Base-by-base conservation (phyloP, 2,888 invertebrate genomes). In the Tethea ocularis region DNA sequence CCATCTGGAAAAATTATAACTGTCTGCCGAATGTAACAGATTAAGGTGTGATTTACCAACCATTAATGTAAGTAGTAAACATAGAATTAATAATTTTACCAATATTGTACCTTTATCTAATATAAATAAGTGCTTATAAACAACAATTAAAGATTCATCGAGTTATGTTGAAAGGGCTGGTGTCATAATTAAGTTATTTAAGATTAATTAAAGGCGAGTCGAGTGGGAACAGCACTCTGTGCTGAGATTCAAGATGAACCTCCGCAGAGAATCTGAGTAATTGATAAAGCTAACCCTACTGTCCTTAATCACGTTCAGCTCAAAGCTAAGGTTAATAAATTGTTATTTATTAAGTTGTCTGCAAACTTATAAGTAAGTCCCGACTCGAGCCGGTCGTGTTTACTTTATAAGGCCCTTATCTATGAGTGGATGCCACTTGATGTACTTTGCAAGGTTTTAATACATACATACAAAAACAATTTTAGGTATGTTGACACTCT, bases 231-330 rank as follows among this genome's bases (percentile, higher is more conserved):
- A 46, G 75, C 68, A 63, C 72, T 72, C 68, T 61, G 55, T 64
- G 66, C 60, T 67, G 59, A 61, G 67, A 52, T 51, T 59, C 54
- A 64, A 65, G 66, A 60, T 67, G 63, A 68, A 77, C 71, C 77
- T 79, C 77, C 74, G 75, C 73, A 72, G 75, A 80, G 82, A 78
- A 80, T 68, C 78, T 87, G 81, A 86, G 83, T 88, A 87, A 89
- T 88, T 88, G 85, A 87, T 88, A 87, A 87, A 87, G 87, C 83
- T 80, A 84, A 83, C 85, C 81, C 80, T 78, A 71, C 77, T 74
- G 72, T 67, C 80, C 82, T 81, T 83, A 87, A 87, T 86, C 83
- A 86, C 80, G 82, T 83, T 80, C 78, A 83, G 77, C 76, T 75
- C 72, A 74, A 80, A 77, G 75, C 76, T 74, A 74, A 78, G 82